Evolutionary conservation across 1,140 invertebrate genomes (phyloP).

Genomic region (Drosophila ogumai): DNA sequence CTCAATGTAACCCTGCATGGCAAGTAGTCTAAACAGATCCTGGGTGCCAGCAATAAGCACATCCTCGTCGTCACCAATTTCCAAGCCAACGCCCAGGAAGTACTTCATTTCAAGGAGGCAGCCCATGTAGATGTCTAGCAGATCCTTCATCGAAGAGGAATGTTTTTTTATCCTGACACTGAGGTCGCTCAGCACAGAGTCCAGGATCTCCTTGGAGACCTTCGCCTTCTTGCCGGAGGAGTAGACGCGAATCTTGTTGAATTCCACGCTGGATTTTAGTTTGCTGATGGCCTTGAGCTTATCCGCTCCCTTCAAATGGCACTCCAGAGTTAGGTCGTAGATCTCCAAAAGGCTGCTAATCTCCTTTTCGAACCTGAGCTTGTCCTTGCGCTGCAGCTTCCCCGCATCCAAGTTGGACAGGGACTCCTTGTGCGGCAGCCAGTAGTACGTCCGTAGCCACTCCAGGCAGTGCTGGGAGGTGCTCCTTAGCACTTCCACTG

Average conservation of each 20-base stretch:
- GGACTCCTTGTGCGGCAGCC: slow-evolving; percentile 56
- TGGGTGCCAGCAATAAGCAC: slow-evolving; percentile 57
- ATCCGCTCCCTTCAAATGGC: slow-evolving; percentile 57
- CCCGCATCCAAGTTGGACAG: slow-evolving; percentile 63
- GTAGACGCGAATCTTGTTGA: slow-evolving; percentile 59
- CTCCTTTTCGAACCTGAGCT: slow-evolving; percentile 55
- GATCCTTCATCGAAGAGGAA: slow-evolving; percentile 51
- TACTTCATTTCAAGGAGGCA: slow-evolving; percentile 67
- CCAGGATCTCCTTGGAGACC: slow-evolving; percentile 37
- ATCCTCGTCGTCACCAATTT: slow-evolving; percentile 48
- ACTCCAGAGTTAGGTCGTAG: slow-evolving; percentile 71
- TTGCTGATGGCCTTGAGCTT: slow-evolving; percentile 64
- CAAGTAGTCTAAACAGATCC: slow-evolving; percentile 66
- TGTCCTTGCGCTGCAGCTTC: slow-evolving; percentile 62
- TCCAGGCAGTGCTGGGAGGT: slow-evolving; percentile 66
- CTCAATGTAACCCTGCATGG: slow-evolving; percentile 70
- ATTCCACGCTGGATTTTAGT: slow-evolving; percentile 56
- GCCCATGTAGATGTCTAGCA: slow-evolving; percentile 54
- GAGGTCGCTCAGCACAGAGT: slow-evolving; percentile 42
- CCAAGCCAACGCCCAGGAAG: slow-evolving; percentile 53
- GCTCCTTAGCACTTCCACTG: slow-evolving; percentile 54
- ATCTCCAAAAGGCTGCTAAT: slow-evolving; percentile 52
- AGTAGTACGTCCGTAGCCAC: slow-evolving; percentile 77
- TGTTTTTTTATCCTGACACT: slow-evolving; percentile 47
- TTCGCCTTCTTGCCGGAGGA: slow-evolving; percentile 48